Evolutionary conservation across 2,113 vertebrate genomes (phyloP), one percentile per base, ranked within the genome.

Genomic region (Theristicus caerulescens): DNA sequence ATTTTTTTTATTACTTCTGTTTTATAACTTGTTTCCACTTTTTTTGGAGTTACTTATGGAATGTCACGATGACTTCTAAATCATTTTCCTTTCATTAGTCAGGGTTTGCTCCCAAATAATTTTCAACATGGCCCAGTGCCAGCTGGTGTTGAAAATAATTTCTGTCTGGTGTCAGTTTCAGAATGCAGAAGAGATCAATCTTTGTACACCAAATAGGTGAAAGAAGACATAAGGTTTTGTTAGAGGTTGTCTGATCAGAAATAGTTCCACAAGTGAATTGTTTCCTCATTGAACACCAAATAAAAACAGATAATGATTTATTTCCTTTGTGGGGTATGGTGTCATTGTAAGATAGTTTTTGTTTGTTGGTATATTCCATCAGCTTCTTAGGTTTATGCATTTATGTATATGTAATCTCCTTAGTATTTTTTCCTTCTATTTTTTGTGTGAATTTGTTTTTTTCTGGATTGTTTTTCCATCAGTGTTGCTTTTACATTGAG

Each of bases 381-480:
- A 95, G 27, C 38, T 96, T 77, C 80, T 88, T 94, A 86, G 61
- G 64, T 96, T 88, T 96, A 82, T 96, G 42, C 72, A 17, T 95
- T 88, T 82, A 58, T 55, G 13, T 73, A 86, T 87, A 79, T 57
- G 51, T 66, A 91, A 96, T 94, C 57, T 73, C 42, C 17, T 44
- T 31, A 57, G 24, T n/a, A 29, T 74, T 92, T 82, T 78, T 73
- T 26, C 13, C 31, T 24, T 27, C 2, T 26, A 59, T 64, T 91
- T 79, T 91, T 25, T 87, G 40, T 85, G 54, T 71, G n/a, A 40
- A 57, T 69, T 94, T 77, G 44, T 17, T 94, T 91, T 95, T 94
- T 76, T 87, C 51, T 90, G 31, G 34, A 40, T 88, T 96, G 57
- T 90, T 96, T 93, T 93, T 84, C 52, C 27, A 83, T 54, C 55